Evolutionary conservation across 2,797 vertebrate genomes (phyloP).

Genomic region (Macroramphosus scolopax): DNA sequence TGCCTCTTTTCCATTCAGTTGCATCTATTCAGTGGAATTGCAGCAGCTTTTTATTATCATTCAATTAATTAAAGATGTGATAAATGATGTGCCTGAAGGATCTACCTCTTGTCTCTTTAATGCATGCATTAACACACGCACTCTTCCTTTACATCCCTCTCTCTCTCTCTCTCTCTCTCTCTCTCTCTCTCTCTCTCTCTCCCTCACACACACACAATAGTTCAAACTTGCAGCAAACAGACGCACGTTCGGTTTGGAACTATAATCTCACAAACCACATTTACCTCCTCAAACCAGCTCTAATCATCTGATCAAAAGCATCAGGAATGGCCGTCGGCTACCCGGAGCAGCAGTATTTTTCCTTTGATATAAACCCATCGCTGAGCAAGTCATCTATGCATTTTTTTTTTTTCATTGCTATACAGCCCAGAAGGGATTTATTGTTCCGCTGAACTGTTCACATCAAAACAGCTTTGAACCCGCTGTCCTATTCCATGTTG

Average conservation of each 20-base stretch:
- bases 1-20: slow-evolving; percentile 51
- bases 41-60: slow-evolving; percentile 64
- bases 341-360: slow-evolving; percentile 40
- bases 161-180: slow-evolving; percentile 17
- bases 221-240: slow-evolving; percentile 5
- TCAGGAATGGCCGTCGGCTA: slow-evolving; percentile 21
- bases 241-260: slow-evolving; percentile 25
- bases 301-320: slow-evolving; percentile 54
- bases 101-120: slow-evolving; percentile 59
- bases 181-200: slow-evolving; percentile 18
- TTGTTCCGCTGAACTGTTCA: slow-evolving; percentile 46
- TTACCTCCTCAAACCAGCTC: slow-evolving; percentile 31
- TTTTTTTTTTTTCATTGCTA: slow-evolving; percentile 34
- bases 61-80: slow-evolving; percentile 78
- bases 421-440: slow-evolving; percentile 51
- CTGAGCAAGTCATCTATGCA: slow-evolving; percentile 48
- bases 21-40: slow-evolving; percentile 51
- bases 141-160: slow-evolving; percentile 11
- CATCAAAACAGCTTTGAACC: slow-evolving; percentile 36
- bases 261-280: slow-evolving; percentile 36
- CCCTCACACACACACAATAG: too few relatives aligned
- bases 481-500: slow-evolving; percentile 24
- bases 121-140: slow-evolving; percentile 53
- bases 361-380: slow-evolving; percentile 57
- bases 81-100: slow-evolving; percentile 69